Conservation (phyloP, 1,140 invertebrate species). For the Pseudomyrmex gracilis region DNA sequence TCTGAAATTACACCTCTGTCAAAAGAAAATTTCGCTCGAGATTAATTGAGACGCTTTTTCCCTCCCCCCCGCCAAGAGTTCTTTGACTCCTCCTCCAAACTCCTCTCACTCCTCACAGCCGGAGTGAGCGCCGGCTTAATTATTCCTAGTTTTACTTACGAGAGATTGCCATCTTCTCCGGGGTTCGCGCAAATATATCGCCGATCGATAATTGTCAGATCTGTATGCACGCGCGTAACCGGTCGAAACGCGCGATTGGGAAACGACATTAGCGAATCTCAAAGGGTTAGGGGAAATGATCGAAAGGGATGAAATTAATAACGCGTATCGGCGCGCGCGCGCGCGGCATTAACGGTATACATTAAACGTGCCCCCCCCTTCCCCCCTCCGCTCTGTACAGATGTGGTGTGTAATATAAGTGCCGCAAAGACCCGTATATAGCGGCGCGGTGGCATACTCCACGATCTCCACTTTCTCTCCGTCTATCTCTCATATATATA, state of each 20-base stretch:
- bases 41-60: constrained; percentile 30
- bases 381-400: background rate
- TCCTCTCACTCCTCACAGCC: background rate
- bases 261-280: constrained; percentile 41
- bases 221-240: constrained; percentile 15
- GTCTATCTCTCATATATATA: no score
- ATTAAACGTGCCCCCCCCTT: constrained; percentile 52
- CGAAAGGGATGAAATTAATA: constrained; percentile 49
- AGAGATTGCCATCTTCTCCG: constrained; percentile 26
- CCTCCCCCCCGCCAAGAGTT: background rate
- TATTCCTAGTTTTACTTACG: constrained; percentile 16
- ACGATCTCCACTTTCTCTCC: background rate
- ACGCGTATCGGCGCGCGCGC: constrained; percentile 37
- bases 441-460: constrained; percentile 10
- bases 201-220: constrained; percentile 37
- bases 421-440: constrained; percentile 55
- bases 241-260: background rate
- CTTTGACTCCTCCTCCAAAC: constrained; percentile 23
- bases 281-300: constrained; percentile 48
- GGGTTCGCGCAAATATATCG: constrained; percentile 23
- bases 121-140: background rate
- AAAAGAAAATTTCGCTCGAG: constrained; percentile 47
- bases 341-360: constrained; percentile 47
- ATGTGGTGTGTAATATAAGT: constrained; percentile 51
- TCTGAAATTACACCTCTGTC: constrained; percentile 41